These are phyloP conservation scores for Acanthornis magna DNA, from an alignment of 2,797 vertebrate species.

Conservation along the genomic window DNA sequence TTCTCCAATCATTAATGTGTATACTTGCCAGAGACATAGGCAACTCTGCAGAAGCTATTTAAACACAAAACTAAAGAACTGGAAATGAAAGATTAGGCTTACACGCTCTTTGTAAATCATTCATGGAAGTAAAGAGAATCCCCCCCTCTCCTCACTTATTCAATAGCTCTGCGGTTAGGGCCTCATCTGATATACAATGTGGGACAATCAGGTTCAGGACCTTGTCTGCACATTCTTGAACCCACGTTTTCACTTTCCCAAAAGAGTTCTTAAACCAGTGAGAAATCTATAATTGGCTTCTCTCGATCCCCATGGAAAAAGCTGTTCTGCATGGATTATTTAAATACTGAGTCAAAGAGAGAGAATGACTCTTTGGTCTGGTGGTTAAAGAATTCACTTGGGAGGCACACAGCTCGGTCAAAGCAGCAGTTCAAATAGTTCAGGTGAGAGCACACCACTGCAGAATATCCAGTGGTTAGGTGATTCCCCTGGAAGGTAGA, in stretches of 20 bases:
- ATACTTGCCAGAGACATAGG: not conserved
- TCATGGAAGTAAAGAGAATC: conserved; percentile 34
- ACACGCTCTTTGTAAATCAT: conserved; percentile 26
- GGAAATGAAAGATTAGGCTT: conserved; percentile 31
- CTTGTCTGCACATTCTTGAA: conserved; percentile 23
- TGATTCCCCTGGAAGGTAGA: not conserved
- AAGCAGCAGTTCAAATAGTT: not conserved
- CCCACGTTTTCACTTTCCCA: conserved; percentile 37
- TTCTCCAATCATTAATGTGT: not conserved
- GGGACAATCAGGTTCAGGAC: conserved; percentile 51
- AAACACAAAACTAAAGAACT: not conserved
- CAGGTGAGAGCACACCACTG: not conserved
- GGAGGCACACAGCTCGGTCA: not conserved
- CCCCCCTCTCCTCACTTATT: conserved; percentile 29
- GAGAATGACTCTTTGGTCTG: conserved; percentile 38
- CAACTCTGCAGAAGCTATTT: conserved; percentile 8
- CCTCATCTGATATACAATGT: conserved; percentile 36
- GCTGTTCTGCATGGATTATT: conserved; percentile 61
- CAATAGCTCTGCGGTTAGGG: conserved; percentile 10
- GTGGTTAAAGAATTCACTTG: conserved; percentile 11
- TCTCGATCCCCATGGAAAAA: conserved; percentile 15
- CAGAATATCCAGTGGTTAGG: not conserved
- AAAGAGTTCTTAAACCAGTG: conserved; percentile 43
- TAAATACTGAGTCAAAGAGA: conserved; percentile 45
- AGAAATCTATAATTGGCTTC: conserved; percentile 44